Percentiles rank a stretch among this genome's conserved stretches.
Evolutionary conservation across 2,888 invertebrate species (phyloP).

Genomic region (Conomelus anceps): DNA sequence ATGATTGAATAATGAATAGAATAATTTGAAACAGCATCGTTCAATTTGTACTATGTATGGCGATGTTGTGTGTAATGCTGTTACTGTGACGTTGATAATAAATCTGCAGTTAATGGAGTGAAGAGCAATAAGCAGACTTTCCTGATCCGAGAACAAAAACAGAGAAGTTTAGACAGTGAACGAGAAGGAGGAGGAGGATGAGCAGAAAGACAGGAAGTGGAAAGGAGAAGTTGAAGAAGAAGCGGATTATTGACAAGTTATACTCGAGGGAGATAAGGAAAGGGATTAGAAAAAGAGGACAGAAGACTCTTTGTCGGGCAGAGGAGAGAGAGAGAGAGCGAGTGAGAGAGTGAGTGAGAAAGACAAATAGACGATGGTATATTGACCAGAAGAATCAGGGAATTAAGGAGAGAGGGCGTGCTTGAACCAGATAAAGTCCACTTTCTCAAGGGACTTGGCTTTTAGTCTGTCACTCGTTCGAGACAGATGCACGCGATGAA

Average conservation of each 20-base stretch:
- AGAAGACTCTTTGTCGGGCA: neutral
- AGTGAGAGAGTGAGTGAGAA: neutral
- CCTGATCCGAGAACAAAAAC: neutral
- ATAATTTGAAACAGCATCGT: too few relatives aligned
- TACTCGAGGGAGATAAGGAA: neutral
- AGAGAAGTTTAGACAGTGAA: neutral
- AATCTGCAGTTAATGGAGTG: slow-evolving; percentile 10
- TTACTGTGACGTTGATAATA: neutral
- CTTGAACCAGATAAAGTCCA: neutral
- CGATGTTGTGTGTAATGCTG: neutral
- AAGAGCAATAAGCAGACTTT: neutral
- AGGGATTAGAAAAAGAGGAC: neutral
- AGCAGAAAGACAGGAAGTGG: neutral
- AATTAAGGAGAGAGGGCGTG: neutral
- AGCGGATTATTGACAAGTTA: neutral
- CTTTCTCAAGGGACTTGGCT: neutral
- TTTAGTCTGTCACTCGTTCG: neutral
- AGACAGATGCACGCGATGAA: neutral
- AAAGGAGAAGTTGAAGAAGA: slow-evolving; percentile 7
- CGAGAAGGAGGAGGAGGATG: neutral
- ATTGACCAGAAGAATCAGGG: neutral
- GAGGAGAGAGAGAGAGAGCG: neutral
- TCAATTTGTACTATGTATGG: neutral
- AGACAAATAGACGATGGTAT: neutral
- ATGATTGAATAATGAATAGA: too few relatives aligned